A percentile compares a stretch with the other conserved stretches of the same genome.
phyloP scores from a whole-genome alignment of 23 tunicate species.

The Ciona savignyi region DNA sequence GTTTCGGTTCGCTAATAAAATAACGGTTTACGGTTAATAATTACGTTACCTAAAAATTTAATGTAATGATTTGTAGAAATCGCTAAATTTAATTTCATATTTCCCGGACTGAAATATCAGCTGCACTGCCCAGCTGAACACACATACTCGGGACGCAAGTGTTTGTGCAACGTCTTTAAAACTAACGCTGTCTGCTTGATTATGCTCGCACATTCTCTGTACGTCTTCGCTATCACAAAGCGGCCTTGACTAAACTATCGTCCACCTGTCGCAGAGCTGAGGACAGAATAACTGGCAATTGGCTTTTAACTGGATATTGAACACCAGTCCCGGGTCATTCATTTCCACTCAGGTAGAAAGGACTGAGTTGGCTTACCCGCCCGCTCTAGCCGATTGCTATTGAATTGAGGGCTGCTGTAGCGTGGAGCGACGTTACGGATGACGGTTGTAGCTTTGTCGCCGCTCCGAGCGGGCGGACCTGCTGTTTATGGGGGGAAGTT shows the following conservation, averaged over 20 bases:
- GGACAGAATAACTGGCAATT: slow-evolving; percentile 1
- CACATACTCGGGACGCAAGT: too few relatives aligned
- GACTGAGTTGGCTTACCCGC: background rate
- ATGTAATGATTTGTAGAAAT: too few relatives aligned
- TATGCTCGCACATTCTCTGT: too few relatives aligned
- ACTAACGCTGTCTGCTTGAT: too few relatives aligned
- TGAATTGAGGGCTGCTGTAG: background rate
- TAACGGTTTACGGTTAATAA: too few relatives aligned
- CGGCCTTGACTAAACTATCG: background rate
- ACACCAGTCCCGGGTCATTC: background rate
- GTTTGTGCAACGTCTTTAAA: too few relatives aligned
- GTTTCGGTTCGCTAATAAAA: too few relatives aligned
- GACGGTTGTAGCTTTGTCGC: background rate
- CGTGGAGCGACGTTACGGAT: slow-evolving; percentile 1
- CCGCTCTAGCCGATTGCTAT: background rate
- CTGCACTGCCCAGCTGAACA: too few relatives aligned
- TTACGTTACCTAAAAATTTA: too few relatives aligned
- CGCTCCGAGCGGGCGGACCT: background rate
- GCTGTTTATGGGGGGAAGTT: background rate
- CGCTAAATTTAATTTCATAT: too few relatives aligned
- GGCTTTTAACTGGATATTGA: background rate
- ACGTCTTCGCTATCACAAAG: too few relatives aligned
- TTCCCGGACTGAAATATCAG: too few relatives aligned
- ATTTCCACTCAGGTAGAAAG: background rate
- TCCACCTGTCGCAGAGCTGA: background rate